Conservation (phyloP, 2,113 vertebrate species). For the Brachirus orientalis region DNA sequence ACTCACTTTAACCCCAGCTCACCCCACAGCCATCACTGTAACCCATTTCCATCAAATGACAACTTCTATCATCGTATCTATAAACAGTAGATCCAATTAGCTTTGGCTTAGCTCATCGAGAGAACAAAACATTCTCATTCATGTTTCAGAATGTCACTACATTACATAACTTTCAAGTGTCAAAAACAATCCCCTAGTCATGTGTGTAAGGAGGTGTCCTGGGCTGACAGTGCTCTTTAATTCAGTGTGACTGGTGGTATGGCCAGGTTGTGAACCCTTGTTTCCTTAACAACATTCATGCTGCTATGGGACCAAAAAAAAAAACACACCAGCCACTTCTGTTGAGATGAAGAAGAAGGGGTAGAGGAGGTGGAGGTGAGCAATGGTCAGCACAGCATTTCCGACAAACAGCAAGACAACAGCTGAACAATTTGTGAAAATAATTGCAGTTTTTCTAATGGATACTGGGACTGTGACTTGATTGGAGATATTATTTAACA, state of each 20-base stretch:
- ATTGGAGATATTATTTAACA: no score
- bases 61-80: conserved; percentile 21
- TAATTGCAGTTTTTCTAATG: no score
- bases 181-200: conserved; percentile 16
- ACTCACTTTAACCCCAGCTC: conserved; percentile 52
- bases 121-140: conserved; percentile 4
- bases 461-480: no score
- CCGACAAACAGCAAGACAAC: conserved; percentile 22
- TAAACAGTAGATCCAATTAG: conserved; percentile 9
- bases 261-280: conserved; percentile 77
- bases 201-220: conserved; percentile 44
- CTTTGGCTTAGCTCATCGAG: conserved; percentile 15
- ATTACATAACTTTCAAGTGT: conserved; percentile 55
- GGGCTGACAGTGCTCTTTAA: conserved; percentile 66
- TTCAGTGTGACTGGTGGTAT: conserved; percentile 80
- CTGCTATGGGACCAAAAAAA: conserved; percentile 69
- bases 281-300: conserved; percentile 82
- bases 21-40: conserved; percentile 19
- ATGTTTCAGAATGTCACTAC: conserved; percentile 44
- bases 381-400: no score
- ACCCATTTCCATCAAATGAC: conserved; percentile 38
- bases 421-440: no score
- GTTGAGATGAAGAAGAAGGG: conserved; percentile 40
- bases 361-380: not conserved
- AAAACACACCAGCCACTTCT: conserved; percentile 73